Base-by-base conservation (phyloP, 2,888 invertebrate genomes). In the Drepana falcataria region DNA sequence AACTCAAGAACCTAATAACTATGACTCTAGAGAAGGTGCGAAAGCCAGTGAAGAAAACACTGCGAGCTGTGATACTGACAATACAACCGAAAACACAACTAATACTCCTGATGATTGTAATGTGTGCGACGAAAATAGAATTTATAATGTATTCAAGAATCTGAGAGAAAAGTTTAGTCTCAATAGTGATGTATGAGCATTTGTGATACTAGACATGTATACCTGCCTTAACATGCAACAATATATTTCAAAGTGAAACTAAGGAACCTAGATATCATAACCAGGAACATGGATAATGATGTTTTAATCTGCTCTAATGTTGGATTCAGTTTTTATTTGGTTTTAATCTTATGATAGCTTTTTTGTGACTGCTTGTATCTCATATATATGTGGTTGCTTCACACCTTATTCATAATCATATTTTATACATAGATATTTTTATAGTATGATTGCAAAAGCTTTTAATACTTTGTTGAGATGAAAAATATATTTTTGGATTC, bases 121-220 rank as follows among this genome's bases (percentile, higher is more conserved):
- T 66, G 75, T 74, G 33, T 87, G 85, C 60, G 80, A 70, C 57
- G 89, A 89, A 76, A 81, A 61, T 69, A 78, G 79, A 69, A 84
- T 91, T 63, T 88, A 81, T 55, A 75, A 64, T 58, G 58, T 78
- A 48, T 77, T 89, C 57, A 86, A 77, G 66, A 79, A 75, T 66
- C 72, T 90, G 54, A 78, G 71, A 71, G 87, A 90, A 9, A 91
- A 88, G 68, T 74, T 88, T 56, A 79, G 72, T 62, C 77, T 76
- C 62, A 74, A 61, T 51, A 78, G 80, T 54, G 74, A 65, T 9
- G 53, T 66, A 55, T 61, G 57, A 49, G n/a, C 49, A 35, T 48
- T 48, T 48, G 35, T 48, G 48, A 49, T 49, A 44, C 9, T 44
- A 44, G 44, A 9, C 9, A 9, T 9, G 2, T 44, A 7, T 44